Evolutionary conservation across 2,888 invertebrate genomes (phyloP), one percentile per base, ranked within the genome.

Genomic region (Adelphocoris suturalis): DNA sequence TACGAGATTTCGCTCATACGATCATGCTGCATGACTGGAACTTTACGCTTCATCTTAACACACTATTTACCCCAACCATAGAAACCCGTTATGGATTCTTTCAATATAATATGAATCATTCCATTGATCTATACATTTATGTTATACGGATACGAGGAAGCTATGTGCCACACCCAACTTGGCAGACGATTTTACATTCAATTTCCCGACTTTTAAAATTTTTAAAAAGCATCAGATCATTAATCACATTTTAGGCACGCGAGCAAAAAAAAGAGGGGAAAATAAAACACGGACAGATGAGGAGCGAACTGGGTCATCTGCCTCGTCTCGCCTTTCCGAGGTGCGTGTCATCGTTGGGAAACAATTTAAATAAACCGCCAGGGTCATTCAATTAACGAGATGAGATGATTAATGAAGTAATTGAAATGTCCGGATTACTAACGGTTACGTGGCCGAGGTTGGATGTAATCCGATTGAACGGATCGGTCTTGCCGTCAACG

Each of bases 371-470:
- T 14, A n/a, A 57, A 16, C 57, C 52, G 11, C 52, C 12, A 11
- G 52, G 14, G 52, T 57, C 57, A 57, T 57, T n/a, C 14, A 57
- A 57, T 57, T 57, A 57, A n/a, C 14, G n/a, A n/a, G n/a, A n/a
- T 57, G 57, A 16, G 57, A 16, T 57, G 57, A 57, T 57, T 57
- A 16, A 57, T 57, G 57, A n/a, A 57, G 19, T 57, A 57, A 57
- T 16, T 57, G 57, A n/a, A n/a, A n/a, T 57, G 19, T n/a, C 57
- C 57, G 57, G 19, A 57, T 16, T 57, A 57, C 0, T 57, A 0
- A 57, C 57, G 52, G 52, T 52, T 52, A 16, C 52, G 37, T 37
- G 52, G 5, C 13, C 1, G 52, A 52, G 52, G 1, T 52, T 16
- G 52, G 2, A 1, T 14, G 16, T 57, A 57, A 57, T 57, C 5